phyloP scores from a whole-genome alignment of 1,140 invertebrate species.

The Cotesia vestalis region DNA sequence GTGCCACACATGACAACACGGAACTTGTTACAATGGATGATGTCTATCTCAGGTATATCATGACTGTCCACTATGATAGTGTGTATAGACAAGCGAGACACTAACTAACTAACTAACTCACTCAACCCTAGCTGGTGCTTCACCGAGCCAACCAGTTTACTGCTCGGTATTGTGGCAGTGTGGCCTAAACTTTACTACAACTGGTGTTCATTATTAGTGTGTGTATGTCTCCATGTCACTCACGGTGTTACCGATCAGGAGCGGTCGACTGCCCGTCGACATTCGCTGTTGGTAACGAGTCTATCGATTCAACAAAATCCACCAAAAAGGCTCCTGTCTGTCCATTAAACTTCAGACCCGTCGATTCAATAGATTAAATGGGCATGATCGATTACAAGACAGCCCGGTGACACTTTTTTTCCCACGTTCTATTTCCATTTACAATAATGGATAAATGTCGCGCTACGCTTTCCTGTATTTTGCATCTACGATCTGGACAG shows the following conservation, averaged over 20 bases:
- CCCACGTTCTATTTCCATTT: conserved; percentile 17
- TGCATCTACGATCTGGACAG: too few species aligned
- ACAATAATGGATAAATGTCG: conserved; percentile 13
- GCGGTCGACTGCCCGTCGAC: not conserved
- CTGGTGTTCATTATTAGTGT: too few species aligned
- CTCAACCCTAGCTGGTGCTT: too few species aligned
- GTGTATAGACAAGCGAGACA: too few species aligned
- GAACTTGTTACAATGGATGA: conserved; percentile 3
- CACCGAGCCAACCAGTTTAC: too few species aligned
- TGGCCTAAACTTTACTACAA: too few species aligned
- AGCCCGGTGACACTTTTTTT: conserved; percentile 4
- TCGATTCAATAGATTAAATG: conserved; percentile 7
- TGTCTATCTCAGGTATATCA: conserved; percentile 1
- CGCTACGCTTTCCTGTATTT: not conserved
- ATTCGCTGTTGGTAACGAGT: conserved; percentile 24
- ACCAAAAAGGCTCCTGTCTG: not conserved
- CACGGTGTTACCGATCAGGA: conserved; percentile 19
- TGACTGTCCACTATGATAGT: too few species aligned
- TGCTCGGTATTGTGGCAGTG: too few species aligned
- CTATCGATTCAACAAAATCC: conserved; percentile 29
- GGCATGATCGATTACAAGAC: not conserved
- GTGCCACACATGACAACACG: conserved; percentile 18
- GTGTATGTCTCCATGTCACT: conserved; percentile 7
- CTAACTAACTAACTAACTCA: too few species aligned
- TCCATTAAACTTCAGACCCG: not conserved